These are phyloP conservation scores for Tenthredo livida DNA, from an alignment of 2,888 invertebrate species.

Conservation along the genomic window DNA sequence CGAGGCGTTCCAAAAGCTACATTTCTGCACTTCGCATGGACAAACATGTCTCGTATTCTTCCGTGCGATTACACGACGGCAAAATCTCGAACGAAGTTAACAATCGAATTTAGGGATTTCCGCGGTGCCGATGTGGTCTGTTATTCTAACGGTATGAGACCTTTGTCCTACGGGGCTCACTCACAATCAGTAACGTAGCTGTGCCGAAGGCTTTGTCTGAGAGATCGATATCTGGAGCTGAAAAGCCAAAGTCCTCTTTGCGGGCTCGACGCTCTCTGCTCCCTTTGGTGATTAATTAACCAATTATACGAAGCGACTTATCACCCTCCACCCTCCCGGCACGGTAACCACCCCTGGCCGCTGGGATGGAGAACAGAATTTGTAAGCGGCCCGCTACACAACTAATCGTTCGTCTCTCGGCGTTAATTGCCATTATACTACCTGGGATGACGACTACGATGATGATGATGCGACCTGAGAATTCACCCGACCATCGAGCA, in stretches of 20 bases:
- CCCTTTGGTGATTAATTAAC: conserved; percentile 55
- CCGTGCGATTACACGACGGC: background rate
- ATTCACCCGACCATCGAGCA: background rate
- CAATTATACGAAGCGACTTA: conserved; percentile 54
- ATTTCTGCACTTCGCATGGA: background rate
- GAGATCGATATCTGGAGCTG: conserved; percentile 61
- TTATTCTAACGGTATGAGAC: conserved; percentile 13
- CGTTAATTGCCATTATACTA: conserved; percentile 46
- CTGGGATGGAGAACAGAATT: conserved; percentile 43
- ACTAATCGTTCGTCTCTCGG: conserved; percentile 49
- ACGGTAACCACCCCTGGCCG: background rate
- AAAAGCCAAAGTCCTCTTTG: conserved; percentile 50
- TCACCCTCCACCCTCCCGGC: conserved; percentile 23
- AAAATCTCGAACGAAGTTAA: background rate
- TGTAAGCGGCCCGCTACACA: conserved; percentile 50
- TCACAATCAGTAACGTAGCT: conserved; percentile 43
- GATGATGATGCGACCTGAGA: background rate
- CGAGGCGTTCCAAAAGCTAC: background rate
- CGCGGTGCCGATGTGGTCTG: background rate
- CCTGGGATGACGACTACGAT: conserved; percentile 20
- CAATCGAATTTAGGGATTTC: conserved; percentile 5
- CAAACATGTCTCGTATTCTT: background rate
- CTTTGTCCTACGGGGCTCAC: conserved; percentile 15
- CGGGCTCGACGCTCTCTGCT: conserved; percentile 38
- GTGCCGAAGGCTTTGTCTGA: conserved; percentile 49